phyloP scores from a whole-genome alignment of 2,113 vertebrate species.

The Myrmophylax atrothorax region DNA sequence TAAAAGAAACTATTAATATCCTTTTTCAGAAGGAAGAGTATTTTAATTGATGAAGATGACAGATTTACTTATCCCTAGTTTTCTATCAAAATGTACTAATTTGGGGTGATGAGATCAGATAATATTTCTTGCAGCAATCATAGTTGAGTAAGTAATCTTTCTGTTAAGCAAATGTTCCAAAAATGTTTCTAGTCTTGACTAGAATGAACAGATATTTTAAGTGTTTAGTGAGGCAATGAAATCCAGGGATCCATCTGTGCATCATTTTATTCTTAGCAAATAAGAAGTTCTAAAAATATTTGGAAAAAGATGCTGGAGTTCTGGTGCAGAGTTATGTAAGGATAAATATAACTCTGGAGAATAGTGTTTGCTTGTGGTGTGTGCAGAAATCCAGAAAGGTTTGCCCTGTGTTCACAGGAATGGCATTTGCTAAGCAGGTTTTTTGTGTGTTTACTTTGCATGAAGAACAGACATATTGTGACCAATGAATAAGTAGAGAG shows the following conservation, averaged over 20 bases:
- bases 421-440: not conserved
- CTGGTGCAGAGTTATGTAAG: conserved; percentile 36
- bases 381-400: not conserved
- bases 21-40: not conserved
- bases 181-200: not conserved
- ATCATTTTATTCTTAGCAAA: not conserved
- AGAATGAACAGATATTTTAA: conserved; percentile 15
- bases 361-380: not conserved
- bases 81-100: not conserved
- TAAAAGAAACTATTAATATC: not conserved
- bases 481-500: not conserved
- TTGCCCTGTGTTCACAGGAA: not conserved
- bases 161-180: not conserved
- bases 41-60: not conserved
- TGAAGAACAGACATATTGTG: not conserved
- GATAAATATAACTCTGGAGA: not conserved
- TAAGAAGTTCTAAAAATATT: conserved; percentile 20
- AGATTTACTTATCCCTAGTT: not conserved
- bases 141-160: not conserved
- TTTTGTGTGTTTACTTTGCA: not conserved
- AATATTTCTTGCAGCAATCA: not conserved
- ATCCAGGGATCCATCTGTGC: conserved; percentile 46
- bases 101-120: not conserved
- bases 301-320: not conserved
- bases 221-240: not conserved